Conservation (phyloP, 2,888 invertebrate species). For the Pinctada fucata region DNA sequence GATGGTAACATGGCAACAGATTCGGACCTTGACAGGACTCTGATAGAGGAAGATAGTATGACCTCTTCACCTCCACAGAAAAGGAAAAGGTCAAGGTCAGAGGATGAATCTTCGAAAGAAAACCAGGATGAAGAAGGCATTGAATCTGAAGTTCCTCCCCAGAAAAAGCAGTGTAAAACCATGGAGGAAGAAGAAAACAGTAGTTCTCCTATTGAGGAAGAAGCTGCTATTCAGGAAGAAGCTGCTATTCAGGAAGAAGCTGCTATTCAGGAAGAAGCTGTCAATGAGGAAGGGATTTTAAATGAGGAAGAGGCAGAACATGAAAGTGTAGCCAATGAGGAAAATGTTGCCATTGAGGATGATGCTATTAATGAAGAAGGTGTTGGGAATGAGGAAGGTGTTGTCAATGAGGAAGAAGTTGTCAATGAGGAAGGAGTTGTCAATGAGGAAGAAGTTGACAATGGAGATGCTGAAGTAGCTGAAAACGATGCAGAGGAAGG, state of each 20-base stretch:
- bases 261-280: background rate
- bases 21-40: slow-evolving; percentile 3
- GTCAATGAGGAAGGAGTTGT: slow-evolving; percentile 6
- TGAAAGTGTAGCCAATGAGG: slow-evolving; percentile 5
- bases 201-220: background rate
- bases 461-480: slow-evolving; percentile 14
- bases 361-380: no score
- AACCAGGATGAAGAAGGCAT: background rate
- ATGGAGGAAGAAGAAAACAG: background rate
- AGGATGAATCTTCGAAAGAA: background rate
- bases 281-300: background rate
- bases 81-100: slow-evolving; percentile 9
- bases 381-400: background rate
- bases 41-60: background rate
- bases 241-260: background rate
- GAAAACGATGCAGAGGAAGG: slow-evolving; percentile 24
- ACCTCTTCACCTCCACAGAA: background rate
- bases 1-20: slow-evolving; percentile 6
- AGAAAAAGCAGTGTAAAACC: slow-evolving; percentile 8
- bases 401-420: background rate
- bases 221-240: no score
- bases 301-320: slow-evolving; percentile 16
- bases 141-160: background rate
- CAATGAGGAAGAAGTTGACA: slow-evolving; percentile 9
- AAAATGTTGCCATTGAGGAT: background rate